These are phyloP conservation scores for Drosophila fungiperda DNA, from an alignment of 2,888 invertebrate species.

Conservation along the genomic window DNA sequence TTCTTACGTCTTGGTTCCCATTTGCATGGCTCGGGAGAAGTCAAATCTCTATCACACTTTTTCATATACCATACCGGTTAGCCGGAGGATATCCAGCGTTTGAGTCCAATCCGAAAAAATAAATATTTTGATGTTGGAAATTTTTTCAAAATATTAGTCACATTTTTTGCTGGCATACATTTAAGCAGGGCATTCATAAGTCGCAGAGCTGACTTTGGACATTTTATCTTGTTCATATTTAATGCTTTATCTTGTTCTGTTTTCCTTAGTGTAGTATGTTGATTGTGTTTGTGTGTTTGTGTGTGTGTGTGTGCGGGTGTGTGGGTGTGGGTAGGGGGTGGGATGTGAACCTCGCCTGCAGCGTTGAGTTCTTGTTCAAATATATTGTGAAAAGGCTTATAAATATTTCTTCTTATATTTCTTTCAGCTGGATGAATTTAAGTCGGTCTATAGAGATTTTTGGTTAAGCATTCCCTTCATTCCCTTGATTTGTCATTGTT, in stretches of 20 bases:
- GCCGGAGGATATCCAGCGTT: not conserved
- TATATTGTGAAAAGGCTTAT: slow-evolving; percentile 53
- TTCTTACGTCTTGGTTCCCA: slow-evolving; percentile 42
- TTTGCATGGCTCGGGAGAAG: slow-evolving; percentile 41
- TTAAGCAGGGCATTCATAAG: slow-evolving; percentile 11
- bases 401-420: slow-evolving; percentile 27
- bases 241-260: slow-evolving; percentile 44
- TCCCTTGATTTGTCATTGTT: not conserved
- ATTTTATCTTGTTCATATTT: slow-evolving; percentile 32
- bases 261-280: slow-evolving; percentile 5
- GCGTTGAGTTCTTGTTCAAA: slow-evolving; percentile 59
- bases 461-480: not conserved
- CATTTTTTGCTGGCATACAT: not conserved
- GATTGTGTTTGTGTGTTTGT: slow-evolving; percentile 2
- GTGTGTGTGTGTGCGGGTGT: not conserved
- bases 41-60: slow-evolving; percentile 23
- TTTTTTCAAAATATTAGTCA: not conserved
- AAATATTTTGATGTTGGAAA: not conserved
- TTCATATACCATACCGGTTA: slow-evolving; percentile 22
- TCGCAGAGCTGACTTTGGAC: not conserved
- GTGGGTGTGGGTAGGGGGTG: not conserved
- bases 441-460: slow-evolving; percentile 5
- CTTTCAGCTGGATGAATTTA: slow-evolving; percentile 17
- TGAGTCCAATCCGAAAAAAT: not conserved
- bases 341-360: slow-evolving; percentile 40